Evolutionary conservation across 1,140 invertebrate species (phyloP).

Genomic region (Papilio helenus): DNA sequence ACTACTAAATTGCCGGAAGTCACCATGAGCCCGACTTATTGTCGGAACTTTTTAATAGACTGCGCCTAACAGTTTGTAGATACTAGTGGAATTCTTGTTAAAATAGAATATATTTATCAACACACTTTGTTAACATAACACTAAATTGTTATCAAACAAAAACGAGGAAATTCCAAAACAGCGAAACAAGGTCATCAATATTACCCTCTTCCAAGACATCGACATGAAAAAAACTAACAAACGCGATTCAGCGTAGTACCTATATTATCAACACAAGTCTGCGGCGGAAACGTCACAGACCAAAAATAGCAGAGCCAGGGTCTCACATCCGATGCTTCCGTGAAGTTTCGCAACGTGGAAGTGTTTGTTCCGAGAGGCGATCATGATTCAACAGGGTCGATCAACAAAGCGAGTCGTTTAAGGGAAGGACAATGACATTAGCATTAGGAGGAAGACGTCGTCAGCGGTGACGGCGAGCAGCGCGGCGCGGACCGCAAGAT

Average conservation of each 20-base stretch:
- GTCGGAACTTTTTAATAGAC: constrained; percentile 7
- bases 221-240: constrained; percentile 24
- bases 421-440: constrained; percentile 77
- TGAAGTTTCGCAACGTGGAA: constrained; percentile 60
- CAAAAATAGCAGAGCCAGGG: constrained; percentile 74
- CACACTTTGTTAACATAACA: background rate
- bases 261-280: constrained; percentile 39
- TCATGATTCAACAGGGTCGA: constrained; percentile 51
- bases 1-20: constrained; percentile 26
- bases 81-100: constrained; percentile 5
- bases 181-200: constrained; percentile 49
- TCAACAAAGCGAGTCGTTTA: constrained; percentile 61
- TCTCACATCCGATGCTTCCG: constrained; percentile 62
- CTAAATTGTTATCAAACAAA: constrained; percentile 48
- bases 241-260: constrained; percentile 42
- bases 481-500: constrained; percentile 75
- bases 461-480: constrained; percentile 74
- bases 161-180: constrained; percentile 42
- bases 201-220: constrained; percentile 26
- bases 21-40: constrained; percentile 5
- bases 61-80: background rate
- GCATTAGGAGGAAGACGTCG: constrained; percentile 70
- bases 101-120: background rate
- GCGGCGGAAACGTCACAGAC: constrained; percentile 63
- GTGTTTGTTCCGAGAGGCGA: constrained; percentile 42